phyloP scores from a whole-genome alignment of 2,113 vertebrate species.

The Otolemur garnettii region DNA sequence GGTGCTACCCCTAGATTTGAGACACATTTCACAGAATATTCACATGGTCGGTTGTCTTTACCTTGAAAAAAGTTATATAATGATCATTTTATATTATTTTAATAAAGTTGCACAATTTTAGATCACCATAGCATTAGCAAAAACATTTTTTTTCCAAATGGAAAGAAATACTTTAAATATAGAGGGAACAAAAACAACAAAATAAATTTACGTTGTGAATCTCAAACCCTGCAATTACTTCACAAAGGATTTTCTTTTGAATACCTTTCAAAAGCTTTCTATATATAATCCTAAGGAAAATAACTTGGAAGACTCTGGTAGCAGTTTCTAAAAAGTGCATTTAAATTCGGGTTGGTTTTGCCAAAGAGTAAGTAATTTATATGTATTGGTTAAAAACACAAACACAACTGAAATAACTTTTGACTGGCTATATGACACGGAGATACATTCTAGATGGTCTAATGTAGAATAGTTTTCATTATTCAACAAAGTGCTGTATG shows the following conservation, averaged over 20 bases:
- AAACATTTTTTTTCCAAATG: background rate
- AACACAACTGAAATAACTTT: background rate
- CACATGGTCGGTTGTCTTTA: background rate
- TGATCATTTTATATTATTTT: background rate
- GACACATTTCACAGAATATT: background rate
- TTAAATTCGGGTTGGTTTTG: constrained; percentile 17
- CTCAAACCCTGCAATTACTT: background rate
- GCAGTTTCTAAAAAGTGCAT: background rate
- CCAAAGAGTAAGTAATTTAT: background rate
- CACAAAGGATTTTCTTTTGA: background rate
- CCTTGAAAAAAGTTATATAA: background rate
- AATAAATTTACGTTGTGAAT: background rate
- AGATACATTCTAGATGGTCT: background rate
- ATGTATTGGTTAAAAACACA: background rate
- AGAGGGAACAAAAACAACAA: background rate
- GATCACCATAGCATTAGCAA: background rate
- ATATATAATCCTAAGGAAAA: background rate
- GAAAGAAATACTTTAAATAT: background rate
- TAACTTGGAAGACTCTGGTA: background rate
- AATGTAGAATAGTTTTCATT: background rate
- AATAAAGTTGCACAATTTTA: constrained; percentile 8
- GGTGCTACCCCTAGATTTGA: background rate
- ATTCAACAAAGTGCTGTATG: background rate
- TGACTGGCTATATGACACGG: background rate
- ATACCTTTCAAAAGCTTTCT: background rate